Evolutionary conservation across 2,888 invertebrate genomes (phyloP), one percentile per base, ranked within the genome.

Genomic region (Eupithecia subumbrata): DNA sequence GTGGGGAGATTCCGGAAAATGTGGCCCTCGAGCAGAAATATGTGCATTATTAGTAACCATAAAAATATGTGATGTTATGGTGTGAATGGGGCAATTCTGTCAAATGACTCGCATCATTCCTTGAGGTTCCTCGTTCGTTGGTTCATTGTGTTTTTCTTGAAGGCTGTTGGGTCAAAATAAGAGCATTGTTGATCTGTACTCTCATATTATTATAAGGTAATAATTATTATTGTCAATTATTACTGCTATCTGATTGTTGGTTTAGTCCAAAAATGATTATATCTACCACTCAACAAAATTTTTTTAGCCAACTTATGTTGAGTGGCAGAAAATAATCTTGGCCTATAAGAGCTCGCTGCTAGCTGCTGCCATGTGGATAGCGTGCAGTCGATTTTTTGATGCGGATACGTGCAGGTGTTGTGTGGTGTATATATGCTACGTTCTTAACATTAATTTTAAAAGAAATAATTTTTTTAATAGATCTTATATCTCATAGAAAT

Each of bases 21-120:
- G 68, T 43, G n/a, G 68, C 68, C 68, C 68, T 68, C 43, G 12
- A 45, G 67, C 40, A 25, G 43, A 68, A 68, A 43, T 45, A 68
- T 68, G 68, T 68, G 43, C 68, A 68, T 68, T 68, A 68, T 68
- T 68, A 68, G 68, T 68, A 22, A 68, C 68, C 68, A 25, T 45
- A 68, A 68, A 68, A 68, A 68, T 68, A 68, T 68, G 68, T 25
- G 68, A 14, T 68, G 68, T 68, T 68, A 68, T 22, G 68, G 40
- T 22, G 64, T 34, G 34, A 64, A 64, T 64, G 34, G 18, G 34
- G 68, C 68, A 22, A 68, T 68, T 68, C 22, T 68, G 68, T 68
- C 22, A 68, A 45, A 68, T 25, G 68, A 68, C 68, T 43, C 68
- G 68, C 68, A 45, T 68, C 25, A 43, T 68, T 68, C 25, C 68